A percentile compares a stretch with the other conserved stretches of the same genome.
Conservation (phyloP, 2,797 vertebrate genomes). For the Lacerta bilineata region DNA sequence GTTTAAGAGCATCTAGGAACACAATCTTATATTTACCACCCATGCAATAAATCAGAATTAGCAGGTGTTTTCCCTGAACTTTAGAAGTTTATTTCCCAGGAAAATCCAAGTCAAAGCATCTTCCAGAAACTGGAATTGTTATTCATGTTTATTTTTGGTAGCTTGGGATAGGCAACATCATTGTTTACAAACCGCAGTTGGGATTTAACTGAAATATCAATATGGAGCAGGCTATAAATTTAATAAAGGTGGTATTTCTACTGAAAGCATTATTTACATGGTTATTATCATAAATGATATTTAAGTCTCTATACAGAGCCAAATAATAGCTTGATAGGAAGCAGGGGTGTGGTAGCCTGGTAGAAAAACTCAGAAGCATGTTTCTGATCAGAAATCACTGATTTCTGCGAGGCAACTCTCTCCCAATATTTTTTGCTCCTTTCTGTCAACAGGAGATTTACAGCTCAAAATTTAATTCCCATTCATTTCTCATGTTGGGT, state of each 20-base stretch:
- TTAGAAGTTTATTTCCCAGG: not conserved
- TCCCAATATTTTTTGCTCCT: not conserved
- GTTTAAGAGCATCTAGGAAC: not conserved
- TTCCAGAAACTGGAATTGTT: not conserved
- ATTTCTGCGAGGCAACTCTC: not conserved
- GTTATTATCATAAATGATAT: not conserved
- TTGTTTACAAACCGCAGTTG: not conserved
- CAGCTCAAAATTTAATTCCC: slow-evolving; percentile 1
- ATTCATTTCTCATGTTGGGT: slow-evolving; percentile 19
- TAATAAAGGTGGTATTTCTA: not conserved
- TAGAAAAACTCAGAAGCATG: not conserved
- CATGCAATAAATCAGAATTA: not conserved
- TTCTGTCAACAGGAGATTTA: slow-evolving; percentile 17
- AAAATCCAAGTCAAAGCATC: not conserved
- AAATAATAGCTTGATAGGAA: not conserved
- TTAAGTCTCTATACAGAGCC: not conserved
- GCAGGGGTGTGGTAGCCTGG: not conserved
- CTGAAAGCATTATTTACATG: not conserved
- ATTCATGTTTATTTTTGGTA: not conserved
- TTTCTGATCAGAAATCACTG: not conserved
- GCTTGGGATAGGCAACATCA: not conserved
- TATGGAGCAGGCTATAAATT: not conserved
- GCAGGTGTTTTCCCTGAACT: not conserved
- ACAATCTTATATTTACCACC: not conserved
- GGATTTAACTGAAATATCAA: not conserved